A percentile compares a stretch with the other conserved stretches of the same genome.
Conservation (phyloP, 1,140 invertebrate species). For the Cylas formicarius region DNA sequence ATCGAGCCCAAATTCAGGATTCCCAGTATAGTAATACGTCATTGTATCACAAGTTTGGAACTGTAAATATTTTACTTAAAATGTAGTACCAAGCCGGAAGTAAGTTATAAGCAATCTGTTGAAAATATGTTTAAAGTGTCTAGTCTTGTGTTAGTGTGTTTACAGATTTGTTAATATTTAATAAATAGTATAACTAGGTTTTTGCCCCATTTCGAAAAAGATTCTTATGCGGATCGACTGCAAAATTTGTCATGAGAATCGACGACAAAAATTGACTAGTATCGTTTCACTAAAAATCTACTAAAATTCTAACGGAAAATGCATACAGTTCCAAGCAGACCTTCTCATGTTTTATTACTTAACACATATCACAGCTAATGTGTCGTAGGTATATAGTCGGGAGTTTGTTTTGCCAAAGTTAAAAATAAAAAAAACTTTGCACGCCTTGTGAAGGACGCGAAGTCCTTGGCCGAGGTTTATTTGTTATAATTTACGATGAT, state of each 20-base stretch:
- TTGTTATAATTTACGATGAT: too few species aligned
- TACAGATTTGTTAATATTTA: conserved; percentile 9
- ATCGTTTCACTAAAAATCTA: conserved; percentile 14
- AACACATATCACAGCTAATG: conserved; percentile 10
- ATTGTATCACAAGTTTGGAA: too few species aligned
- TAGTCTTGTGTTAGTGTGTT: conserved; percentile 7
- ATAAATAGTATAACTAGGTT: conserved; percentile 1
- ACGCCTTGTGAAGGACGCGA: too few species aligned
- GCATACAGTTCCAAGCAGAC: too few species aligned
- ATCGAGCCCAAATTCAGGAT: too few species aligned
- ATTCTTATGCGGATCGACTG: neutral
- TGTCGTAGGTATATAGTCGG: neutral
- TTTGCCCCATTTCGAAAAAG: neutral
- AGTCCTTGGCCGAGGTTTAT: too few species aligned
- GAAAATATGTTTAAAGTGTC: conserved; percentile 3
- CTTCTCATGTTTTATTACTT: neutral
- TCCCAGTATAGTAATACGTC: too few species aligned
- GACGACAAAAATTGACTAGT: conserved; percentile 18
- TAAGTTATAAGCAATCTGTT: conserved; percentile 6
- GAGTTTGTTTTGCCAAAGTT: conserved; percentile 4
- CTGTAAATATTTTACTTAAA: conserved; percentile 12
- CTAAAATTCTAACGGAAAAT: conserved; percentile 12
- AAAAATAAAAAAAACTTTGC: too few species aligned
- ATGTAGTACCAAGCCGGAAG: conserved; percentile 8
- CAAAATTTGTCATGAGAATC: conserved; percentile 16